phyloP scores from a whole-genome alignment of 2,113 vertebrate species.

The Microtus ochrogaster region DNA sequence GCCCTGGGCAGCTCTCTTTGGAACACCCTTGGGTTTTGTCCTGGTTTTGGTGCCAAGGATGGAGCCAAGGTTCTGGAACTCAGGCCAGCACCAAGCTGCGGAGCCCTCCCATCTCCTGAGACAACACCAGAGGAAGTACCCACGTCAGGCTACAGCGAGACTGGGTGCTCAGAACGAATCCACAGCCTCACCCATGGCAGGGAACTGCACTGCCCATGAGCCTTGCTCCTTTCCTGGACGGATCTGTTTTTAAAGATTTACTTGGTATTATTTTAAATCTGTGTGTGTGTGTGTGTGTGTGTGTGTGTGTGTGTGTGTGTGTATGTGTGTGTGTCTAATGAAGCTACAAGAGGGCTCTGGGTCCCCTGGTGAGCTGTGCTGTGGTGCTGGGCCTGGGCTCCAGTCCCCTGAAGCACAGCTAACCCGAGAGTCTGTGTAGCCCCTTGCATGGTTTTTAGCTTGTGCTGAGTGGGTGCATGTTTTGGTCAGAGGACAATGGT shows the following conservation, averaged over 20 bases:
- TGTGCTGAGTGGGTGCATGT: neutral
- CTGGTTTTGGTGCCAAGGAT: neutral
- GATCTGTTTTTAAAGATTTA: neutral
- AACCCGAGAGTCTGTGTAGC: accelerated
- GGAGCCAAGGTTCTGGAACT: neutral
- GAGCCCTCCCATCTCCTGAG: too few species aligned
- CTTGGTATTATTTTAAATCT: neutral
- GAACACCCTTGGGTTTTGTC: neutral
- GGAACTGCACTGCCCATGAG: too few species aligned
- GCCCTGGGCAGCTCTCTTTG: neutral
- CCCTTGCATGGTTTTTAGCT: neutral
- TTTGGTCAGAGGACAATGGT: neutral
- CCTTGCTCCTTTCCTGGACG: neutral
- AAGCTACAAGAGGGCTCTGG: neutral
- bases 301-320: neutral
- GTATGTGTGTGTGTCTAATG: neutral
- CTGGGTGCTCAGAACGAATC: neutral
- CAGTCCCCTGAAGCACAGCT: neutral
- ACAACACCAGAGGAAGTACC: neutral
- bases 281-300: neutral
- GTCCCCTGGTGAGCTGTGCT: neutral
- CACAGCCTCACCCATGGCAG: neutral
- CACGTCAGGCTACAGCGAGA: neutral
- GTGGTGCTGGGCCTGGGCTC: neutral
- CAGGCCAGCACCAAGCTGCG: neutral